Evolutionary conservation across 2,113 vertebrate species (phyloP).

Genomic region (Pygoscelis adeliae): DNA sequence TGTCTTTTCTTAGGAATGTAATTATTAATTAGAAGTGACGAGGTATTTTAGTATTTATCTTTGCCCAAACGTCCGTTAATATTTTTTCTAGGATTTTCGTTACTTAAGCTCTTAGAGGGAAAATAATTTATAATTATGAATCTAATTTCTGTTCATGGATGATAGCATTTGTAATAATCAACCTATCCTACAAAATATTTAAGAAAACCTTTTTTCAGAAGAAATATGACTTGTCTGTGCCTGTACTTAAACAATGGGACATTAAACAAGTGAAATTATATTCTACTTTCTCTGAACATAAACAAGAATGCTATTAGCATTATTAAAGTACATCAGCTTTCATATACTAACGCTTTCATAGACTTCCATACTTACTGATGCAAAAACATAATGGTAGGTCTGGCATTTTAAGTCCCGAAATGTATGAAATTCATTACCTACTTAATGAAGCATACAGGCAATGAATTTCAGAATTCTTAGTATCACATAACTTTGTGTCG

Average conservation of each 20-base stretch:
- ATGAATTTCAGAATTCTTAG: conserved; percentile 37
- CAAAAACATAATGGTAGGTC: conserved; percentile 38
- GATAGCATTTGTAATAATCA: not conserved
- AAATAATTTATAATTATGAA: conserved; percentile 17
- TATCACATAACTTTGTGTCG: not conserved
- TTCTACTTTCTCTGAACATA: conserved; percentile 41
- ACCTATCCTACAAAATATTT: not conserved
- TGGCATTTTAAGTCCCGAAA: conserved; percentile 51
- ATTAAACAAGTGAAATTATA: conserved; percentile 27
- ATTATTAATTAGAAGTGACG: not conserved
- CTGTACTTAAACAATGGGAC: conserved; percentile 26
- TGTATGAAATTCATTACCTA: conserved; percentile 58
- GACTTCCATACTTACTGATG: conserved; percentile 45
- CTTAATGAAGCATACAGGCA: conserved; percentile 59
- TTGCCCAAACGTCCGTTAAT: not conserved
- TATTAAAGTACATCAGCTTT: conserved; percentile 41
- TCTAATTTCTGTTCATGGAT: conserved; percentile 7
- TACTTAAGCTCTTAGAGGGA: not conserved
- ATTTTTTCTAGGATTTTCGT: not conserved
- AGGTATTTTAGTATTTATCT: not conserved
- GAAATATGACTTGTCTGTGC: not conserved
- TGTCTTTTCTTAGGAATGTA: not conserved
- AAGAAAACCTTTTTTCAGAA: not conserved
- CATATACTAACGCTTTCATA: not conserved
- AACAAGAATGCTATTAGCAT: conserved; percentile 35